These are phyloP conservation scores for Osmerus eperlanus DNA, from an alignment of 2,113 vertebrate genomes.

Conservation along the genomic window DNA sequence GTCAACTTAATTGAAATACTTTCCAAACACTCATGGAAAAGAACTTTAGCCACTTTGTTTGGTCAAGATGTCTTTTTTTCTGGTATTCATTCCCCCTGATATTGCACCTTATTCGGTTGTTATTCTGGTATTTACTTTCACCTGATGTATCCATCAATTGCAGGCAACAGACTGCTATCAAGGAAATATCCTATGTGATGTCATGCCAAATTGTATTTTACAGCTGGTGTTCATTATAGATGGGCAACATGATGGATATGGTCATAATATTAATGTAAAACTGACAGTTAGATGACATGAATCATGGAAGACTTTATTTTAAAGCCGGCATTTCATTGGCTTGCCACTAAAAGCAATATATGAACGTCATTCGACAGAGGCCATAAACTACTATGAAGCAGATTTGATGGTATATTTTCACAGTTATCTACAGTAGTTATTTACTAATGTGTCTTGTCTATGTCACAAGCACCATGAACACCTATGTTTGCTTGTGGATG, in stretches of 20 bases:
- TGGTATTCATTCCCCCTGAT: background rate
- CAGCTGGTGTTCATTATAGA: constrained; percentile 75
- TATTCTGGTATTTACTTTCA: constrained; percentile 19
- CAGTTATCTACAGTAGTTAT: constrained; percentile 72
- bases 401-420: constrained; percentile 71
- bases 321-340: constrained; percentile 72
- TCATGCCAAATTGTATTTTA: constrained; percentile 75
- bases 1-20: no score
- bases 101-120: background rate
- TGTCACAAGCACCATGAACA: constrained; percentile 26
- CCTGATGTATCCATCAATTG: constrained; percentile 36
- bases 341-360: constrained; percentile 73
- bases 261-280: constrained; percentile 82
- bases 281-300: constrained; percentile 74
- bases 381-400: constrained; percentile 70
- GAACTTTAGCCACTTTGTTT: no score
- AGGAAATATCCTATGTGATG: constrained; percentile 53
- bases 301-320: constrained; percentile 77
- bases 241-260: constrained; percentile 76
- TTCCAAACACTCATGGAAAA: no score
- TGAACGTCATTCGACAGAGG: constrained; percentile 73
- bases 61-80: no score
- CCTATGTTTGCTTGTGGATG: background rate
- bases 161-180: constrained; percentile 28
- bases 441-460: constrained; percentile 64